phyloP scores from a whole-genome alignment of 2,113 vertebrate genomes.

The Pituophis catenifer region DNA sequence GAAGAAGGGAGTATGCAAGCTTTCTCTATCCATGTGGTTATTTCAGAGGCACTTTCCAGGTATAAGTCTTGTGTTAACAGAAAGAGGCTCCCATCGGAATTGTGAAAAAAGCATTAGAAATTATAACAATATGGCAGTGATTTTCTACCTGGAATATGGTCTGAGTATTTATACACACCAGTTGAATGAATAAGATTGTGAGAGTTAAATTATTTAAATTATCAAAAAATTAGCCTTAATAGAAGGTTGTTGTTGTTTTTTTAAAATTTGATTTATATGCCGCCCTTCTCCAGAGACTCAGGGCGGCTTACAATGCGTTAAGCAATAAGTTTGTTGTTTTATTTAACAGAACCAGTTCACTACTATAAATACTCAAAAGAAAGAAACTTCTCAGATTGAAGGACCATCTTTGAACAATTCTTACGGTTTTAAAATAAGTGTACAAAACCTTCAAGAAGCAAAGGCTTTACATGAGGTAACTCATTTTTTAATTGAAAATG shows the following conservation, averaged over 20 bases:
- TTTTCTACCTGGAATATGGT: not conserved
- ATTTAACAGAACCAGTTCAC: conserved; percentile 86
- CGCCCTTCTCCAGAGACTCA: no score
- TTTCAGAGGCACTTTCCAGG: not conserved
- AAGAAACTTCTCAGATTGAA: conserved; percentile 90
- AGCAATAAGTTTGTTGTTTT: not conserved
- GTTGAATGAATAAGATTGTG: not conserved
- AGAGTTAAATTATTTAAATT: not conserved
- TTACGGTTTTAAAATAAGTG: conserved; percentile 94
- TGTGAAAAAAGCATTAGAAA: not conserved
- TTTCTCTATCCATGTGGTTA: not conserved
- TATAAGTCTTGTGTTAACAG: not conserved
- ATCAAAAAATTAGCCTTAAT: not conserved
- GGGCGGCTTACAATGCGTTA: no score
- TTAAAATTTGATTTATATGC: no score
- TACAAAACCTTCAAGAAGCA: conserved; percentile 94
- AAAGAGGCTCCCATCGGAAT: not conserved
- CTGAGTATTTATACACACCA: not conserved
- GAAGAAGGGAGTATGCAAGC: not conserved
- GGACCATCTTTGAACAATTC: conserved; percentile 93
- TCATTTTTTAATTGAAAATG: not conserved
- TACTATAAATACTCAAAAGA: conserved; percentile 80
- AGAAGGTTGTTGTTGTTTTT: not conserved
- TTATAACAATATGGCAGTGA: not conserved
- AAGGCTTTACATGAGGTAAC: conserved; percentile 96